Evolutionary conservation across 1,140 invertebrate genomes (phyloP), one percentile per base, ranked within the genome.

Genomic region (Proctacanthus coquilletti): DNA sequence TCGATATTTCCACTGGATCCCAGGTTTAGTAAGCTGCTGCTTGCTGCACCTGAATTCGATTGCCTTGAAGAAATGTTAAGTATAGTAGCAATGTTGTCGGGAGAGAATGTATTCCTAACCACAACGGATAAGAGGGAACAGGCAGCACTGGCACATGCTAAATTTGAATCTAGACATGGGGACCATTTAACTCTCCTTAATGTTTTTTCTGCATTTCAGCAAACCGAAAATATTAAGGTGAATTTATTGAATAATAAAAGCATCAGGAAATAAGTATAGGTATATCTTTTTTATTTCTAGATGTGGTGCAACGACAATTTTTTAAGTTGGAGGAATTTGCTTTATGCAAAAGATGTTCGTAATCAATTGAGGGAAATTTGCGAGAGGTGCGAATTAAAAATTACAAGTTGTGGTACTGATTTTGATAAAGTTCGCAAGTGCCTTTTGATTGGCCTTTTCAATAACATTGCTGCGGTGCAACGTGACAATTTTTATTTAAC

Each of bases 141-240:
- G 55, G 79, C 77, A 3, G 48, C 70, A 11, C 66, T 68, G 42
- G 71, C 75, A 8, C 71, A 77, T 52, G 66, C 71, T 36, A 94
- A 93, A 60, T 96, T 96, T 63, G 58, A 73, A 37, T 84, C 86
- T 1, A 70, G 75, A 32, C 75, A 89, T 47, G 93, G 94, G 8
- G 94, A 98, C 65, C 89, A 94, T 53, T 69, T 97, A 2, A 95
- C 84, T 8, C 62, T 95, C 20, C 62, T 98, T 1, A 96, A 95
- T 62, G 77, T 96, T 15, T 95, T 76, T 53, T 74, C 77, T 47
- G 76, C 75, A 6, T 96, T 75, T 60, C 73, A 69, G 41, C 77
- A 74, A 51, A 65, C 72, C 4, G 72, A 74, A 17, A 69, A 78
- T 41, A 82, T 80, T 54, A 87, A 86, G 65, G 75, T 70, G 52